phyloP scores from a whole-genome alignment of 2,888 invertebrate genomes.

The Acleris literana region DNA sequence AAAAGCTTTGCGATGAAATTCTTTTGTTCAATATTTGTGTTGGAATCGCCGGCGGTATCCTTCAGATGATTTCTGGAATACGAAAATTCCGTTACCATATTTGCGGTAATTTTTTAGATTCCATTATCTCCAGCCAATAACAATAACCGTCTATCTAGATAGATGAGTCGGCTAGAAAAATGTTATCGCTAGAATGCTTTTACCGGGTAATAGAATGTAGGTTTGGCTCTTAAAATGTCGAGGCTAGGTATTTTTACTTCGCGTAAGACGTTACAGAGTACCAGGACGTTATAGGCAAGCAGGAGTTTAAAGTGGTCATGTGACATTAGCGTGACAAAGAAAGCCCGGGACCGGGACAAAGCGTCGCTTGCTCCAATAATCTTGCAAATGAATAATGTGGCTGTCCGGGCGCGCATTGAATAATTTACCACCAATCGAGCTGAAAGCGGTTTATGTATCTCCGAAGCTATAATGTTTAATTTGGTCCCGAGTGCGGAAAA shows the following conservation, averaged over 20 bases:
- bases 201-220: slow-evolving; percentile 30
- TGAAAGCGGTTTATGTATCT: slow-evolving; percentile 52
- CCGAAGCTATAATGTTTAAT: slow-evolving; percentile 36
- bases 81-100: slow-evolving; percentile 15
- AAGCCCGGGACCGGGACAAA: slow-evolving; percentile 33
- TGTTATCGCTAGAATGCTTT: slow-evolving; percentile 31
- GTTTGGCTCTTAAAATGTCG: slow-evolving; percentile 19
- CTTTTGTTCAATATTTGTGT: slow-evolving; percentile 21
- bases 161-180: slow-evolving; percentile 27
- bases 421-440: slow-evolving; percentile 60
- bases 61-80: slow-evolving; percentile 14
- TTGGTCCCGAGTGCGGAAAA: slow-evolving; percentile 29
- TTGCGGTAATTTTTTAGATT: slow-evolving; percentile 9
- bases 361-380: slow-evolving; percentile 48
- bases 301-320: slow-evolving; percentile 7
- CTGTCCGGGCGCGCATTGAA: slow-evolving; percentile 47
- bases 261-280: not conserved
- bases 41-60: slow-evolving; percentile 15
- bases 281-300: slow-evolving; percentile 33
- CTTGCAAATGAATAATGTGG: slow-evolving; percentile 54
- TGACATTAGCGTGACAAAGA: slow-evolving; percentile 26
- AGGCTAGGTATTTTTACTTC: not conserved
- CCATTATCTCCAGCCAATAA: slow-evolving; percentile 22
- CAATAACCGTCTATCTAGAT: slow-evolving; percentile 33
- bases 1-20: slow-evolving; percentile 21